These are phyloP conservation scores for Hermaeophaga mercurialis DNA, from an alignment of 2,888 invertebrate genomes.

Conservation along the genomic window DNA sequence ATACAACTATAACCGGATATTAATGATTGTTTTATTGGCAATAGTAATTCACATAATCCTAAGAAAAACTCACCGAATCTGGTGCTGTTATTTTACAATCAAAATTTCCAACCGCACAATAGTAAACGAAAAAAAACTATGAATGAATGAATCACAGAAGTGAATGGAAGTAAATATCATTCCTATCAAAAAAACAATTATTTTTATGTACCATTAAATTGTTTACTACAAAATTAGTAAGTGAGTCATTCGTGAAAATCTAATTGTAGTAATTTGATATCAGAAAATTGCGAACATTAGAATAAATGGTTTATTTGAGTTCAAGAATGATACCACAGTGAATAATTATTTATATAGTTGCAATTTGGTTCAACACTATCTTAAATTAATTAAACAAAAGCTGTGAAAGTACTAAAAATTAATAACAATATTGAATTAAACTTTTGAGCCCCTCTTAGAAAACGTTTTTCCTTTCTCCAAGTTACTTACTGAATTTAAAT, in stretches of 20 bases:
- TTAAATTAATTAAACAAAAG: no score
- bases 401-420: no score
- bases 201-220: conserved; percentile 16
- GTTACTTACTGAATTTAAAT: no score
- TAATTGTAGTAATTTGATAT: no score
- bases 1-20: background rate
- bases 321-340: no score
- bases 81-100: background rate
- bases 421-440: no score
- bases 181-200: conserved; percentile 16
- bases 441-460: no score
- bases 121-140: conserved; percentile 4
- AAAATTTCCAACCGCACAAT: background rate
- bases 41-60: background rate
- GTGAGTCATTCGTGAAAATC: conserved; percentile 8
- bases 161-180: conserved; percentile 15
- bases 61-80: conserved; percentile 14
- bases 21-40: background rate
- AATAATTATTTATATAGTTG: no score
- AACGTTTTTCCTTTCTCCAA: no score
- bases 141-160: conserved; percentile 14
- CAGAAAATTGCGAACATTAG: no score
- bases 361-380: no score
- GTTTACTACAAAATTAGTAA: conserved; percentile 15
- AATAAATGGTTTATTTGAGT: no score